Evolutionary conservation across 2,888 invertebrate genomes (phyloP).

Genomic region (Lomographa bimaculata): DNA sequence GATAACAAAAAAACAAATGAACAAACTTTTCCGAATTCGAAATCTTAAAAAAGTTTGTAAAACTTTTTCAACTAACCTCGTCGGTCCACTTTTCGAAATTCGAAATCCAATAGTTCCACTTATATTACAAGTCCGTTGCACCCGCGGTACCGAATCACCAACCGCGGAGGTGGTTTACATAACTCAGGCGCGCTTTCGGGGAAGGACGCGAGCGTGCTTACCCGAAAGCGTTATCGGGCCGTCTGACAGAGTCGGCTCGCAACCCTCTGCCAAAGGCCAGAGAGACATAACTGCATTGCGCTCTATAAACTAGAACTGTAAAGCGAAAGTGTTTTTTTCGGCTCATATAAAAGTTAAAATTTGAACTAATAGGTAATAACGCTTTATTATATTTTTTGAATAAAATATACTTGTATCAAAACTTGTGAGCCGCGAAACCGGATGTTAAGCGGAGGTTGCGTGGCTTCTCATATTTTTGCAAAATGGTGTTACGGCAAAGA

Average conservation of each 20-base stretch:
- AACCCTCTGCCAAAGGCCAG: conserved; percentile 41
- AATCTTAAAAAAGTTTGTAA: conserved; percentile 13
- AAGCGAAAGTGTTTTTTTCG: too few species aligned
- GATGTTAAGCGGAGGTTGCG: too few species aligned
- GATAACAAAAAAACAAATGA: conserved; percentile 4
- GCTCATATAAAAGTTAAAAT: too few species aligned
- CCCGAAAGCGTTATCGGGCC: conserved; percentile 63
- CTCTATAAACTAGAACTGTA: conserved; percentile 35
- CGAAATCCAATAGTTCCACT: conserved; percentile 34
- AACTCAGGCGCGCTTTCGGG: conserved; percentile 40
- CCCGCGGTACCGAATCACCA: conserved; percentile 11
- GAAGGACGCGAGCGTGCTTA: conserved; percentile 57
- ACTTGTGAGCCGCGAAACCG: too few species aligned
- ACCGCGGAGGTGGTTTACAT: conserved; percentile 48
- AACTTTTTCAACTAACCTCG: conserved; percentile 49
- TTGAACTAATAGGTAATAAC: too few species aligned
- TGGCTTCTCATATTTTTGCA: too few species aligned
- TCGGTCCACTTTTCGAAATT: conserved; percentile 42
- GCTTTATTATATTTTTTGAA: too few species aligned
- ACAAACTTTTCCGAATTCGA: conserved; percentile 4
- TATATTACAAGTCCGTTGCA: conserved; percentile 21
- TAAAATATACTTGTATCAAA: too few species aligned
- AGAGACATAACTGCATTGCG: conserved; percentile 74
- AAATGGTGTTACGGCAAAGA: too few species aligned
- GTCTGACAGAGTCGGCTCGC: conserved; percentile 60